Evolutionary conservation across 2,888 invertebrate species (phyloP), one percentile per base, ranked within the genome.

Genomic region (Tineola bisselliella): DNA sequence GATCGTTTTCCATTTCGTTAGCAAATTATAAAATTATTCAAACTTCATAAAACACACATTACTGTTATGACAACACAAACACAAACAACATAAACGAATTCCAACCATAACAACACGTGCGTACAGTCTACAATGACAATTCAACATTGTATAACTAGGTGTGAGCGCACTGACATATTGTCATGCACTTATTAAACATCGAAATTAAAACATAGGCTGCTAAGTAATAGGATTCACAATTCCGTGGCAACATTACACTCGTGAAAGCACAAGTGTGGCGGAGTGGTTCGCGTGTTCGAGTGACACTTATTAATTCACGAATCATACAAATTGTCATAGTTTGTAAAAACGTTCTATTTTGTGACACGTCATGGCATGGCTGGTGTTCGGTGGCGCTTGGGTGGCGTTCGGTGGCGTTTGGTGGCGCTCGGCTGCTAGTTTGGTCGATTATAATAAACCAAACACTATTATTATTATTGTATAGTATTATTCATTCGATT

Each of bases 251-350:
- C 15, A n/a, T 48, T 13, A 15, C n/a, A 15, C 10, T 38, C n/a
- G n/a, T n/a, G n/a, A n/a, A n/a, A n/a, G 38, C 38, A 10, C 5
- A 38, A 38, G 38, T 38, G 48, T 48, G 48, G 48, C 48, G 17
- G n/a, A 3, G 15, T 15, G 12, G 12, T 54, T 61, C 57, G 61
- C 61, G 61, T 61, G 61, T 43, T 19, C 44, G 4, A 30, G 57
- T 44, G 57, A 61, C 61, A 61, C 61, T 61, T 61, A 44, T 61
- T 30, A 61, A 56, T 61, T 19, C 30, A 11, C 44, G 57, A 59
- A 54, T 54, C 52, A 54, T 54, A 54, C 54, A 25, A 25, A 54
- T 54, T 54, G 54, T 54, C 54, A 54, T 54, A 54, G 54, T 54
- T 48, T 48, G 54, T 18, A 54, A 48, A 48, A 6, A 15, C 15